phyloP scores from a whole-genome alignment of 2,113 vertebrate species.

The Nestor notabilis region DNA sequence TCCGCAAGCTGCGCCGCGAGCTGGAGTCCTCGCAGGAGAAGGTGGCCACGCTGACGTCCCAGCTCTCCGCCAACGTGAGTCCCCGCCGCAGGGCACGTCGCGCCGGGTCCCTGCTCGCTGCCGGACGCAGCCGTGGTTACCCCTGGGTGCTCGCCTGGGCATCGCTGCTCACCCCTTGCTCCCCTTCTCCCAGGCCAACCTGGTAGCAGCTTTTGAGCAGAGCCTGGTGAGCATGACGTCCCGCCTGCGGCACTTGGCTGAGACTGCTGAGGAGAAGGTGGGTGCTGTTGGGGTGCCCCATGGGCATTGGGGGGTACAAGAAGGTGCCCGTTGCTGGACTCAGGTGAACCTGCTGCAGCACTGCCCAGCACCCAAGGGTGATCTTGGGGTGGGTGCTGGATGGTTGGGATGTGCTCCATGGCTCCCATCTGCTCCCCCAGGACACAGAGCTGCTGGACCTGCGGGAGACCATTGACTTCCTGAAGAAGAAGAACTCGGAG shows the following conservation, averaged over 20 bases:
- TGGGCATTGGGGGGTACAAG: neutral
- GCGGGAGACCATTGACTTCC: constrained; percentile 89
- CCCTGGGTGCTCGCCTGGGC: neutral
- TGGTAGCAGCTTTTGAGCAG: constrained; percentile 95
- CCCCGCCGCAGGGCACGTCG: fast-evolving
- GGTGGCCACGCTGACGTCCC: constrained; percentile 89
- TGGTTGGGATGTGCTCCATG: fast-evolving
- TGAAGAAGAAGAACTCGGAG: constrained; percentile 90
- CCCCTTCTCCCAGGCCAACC: constrained; percentile 82
- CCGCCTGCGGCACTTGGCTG: constrained; percentile 87
- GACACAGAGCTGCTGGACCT: constrained; percentile 89
- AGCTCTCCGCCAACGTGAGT: constrained; percentile 93
- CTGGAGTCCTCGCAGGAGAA: constrained; percentile 97
- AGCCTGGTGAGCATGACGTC: constrained; percentile 92
- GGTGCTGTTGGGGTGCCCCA: fast-evolving
- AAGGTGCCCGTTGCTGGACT: neutral
- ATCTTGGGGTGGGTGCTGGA: neutral
- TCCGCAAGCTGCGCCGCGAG: constrained; percentile 91
- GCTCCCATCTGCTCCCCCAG: constrained; percentile 52
- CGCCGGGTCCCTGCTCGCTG: neutral
- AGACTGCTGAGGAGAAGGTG: constrained; percentile 94
- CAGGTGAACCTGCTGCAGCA: fast-evolving
- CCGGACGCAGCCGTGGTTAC: neutral
- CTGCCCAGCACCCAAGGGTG: neutral
- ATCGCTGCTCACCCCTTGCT: neutral